A percentile compares a stretch with the other conserved stretches of the same genome.
These are phyloP conservation scores for Cyprinella venusta DNA, from an alignment of 2,797 vertebrate genomes.

Conservation along the genomic window DNA sequence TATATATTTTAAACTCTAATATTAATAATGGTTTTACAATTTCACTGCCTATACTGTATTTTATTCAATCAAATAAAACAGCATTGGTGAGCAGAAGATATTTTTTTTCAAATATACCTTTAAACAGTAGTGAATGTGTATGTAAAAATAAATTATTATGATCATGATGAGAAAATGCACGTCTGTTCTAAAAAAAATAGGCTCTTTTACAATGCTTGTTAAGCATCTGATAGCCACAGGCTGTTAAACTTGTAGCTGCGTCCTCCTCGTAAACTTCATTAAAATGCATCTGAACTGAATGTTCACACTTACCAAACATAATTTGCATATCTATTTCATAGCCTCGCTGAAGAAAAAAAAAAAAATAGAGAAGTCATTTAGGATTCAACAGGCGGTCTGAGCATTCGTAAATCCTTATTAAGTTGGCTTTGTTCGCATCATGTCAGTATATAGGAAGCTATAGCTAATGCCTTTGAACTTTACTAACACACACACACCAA, in stretches of 20 bases:
- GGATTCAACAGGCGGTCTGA: constrained; percentile 12
- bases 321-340: constrained; percentile 80
- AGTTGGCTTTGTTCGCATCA: background rate
- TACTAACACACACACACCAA: background rate
- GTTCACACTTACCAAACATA: constrained; percentile 71
- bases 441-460: background rate
- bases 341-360: constrained; percentile 62
- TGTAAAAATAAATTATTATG: background rate
- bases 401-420: background rate
- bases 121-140: no score
- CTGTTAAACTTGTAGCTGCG: constrained; percentile 46
- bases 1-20: no score
- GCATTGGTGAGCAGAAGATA: background rate
- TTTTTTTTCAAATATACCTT: background rate
- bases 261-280: constrained; percentile 55
- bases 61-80: background rate
- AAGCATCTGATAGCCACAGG: background rate
- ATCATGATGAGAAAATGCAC: background rate
- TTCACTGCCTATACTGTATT: background rate
- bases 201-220: background rate
- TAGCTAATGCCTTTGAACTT: constrained; percentile 19
- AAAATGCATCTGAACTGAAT: constrained; percentile 72
- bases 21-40: background rate
- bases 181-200: background rate
- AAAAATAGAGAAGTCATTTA: background rate